These are phyloP conservation scores for Tethya wilhelma DNA, from an alignment of 37 sponge, comb jelly and placozoan species.

Conservation along the genomic window DNA sequence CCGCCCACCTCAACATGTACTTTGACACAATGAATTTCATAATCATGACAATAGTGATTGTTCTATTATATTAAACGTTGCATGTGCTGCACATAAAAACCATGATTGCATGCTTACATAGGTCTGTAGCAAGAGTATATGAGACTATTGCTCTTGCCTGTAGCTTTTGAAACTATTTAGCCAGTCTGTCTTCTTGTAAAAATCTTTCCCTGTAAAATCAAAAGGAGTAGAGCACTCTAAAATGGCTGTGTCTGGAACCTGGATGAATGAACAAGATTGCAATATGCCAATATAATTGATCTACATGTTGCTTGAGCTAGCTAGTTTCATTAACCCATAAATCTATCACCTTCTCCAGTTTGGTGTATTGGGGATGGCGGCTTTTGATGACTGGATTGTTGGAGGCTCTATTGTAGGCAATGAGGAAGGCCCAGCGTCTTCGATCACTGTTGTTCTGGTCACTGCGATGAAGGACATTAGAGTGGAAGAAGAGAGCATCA, in stretches of 20 bases:
- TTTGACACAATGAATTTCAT: no score
- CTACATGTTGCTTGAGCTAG: no score
- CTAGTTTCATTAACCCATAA: no score
- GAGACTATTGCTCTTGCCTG: no score
- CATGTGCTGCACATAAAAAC: background rate
- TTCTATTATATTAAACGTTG: no score
- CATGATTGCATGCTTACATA: no score
- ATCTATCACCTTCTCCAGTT: constrained; percentile 75
- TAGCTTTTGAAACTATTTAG: no score
- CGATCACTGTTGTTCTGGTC: constrained; percentile 84
- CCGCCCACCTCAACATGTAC: background rate
- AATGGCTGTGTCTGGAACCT: constrained; percentile 71
- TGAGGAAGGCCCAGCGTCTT: constrained; percentile 89
- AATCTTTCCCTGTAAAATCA: constrained; percentile 72
- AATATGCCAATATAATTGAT: no score
- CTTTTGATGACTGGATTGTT: constrained; percentile 72
- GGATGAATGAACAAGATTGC: no score
- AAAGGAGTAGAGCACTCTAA: constrained; percentile 31
- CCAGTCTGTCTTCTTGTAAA: no score
- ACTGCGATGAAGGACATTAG: constrained; percentile 83
- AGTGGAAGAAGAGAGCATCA: constrained; percentile 91
- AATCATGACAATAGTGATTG: no score
- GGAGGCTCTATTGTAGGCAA: constrained; percentile 87
- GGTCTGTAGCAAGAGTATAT: no score
- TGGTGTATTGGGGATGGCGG: constrained; percentile 85